Conservation (phyloP, 2,797 vertebrate genomes). For the Sebastiscus albofasciatus region DNA sequence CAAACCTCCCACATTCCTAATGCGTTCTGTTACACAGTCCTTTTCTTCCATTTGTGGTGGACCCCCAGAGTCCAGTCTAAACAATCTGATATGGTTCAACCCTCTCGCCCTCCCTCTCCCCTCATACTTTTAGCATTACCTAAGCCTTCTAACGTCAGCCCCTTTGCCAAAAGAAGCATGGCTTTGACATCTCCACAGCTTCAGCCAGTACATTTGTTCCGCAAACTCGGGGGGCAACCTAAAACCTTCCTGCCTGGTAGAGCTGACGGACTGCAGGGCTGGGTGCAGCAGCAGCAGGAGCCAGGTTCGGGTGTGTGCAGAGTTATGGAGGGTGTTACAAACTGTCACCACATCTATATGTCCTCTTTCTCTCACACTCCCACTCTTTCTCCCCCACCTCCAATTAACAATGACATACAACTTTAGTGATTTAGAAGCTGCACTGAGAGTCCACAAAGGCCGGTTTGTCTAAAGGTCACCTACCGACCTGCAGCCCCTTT, state of each 20-base stretch:
- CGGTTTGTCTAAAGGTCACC: conserved; percentile 61
- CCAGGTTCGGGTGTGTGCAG: conserved; percentile 29
- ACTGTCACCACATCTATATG: background rate
- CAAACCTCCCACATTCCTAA: conserved; percentile 66
- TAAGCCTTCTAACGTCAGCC: conserved; percentile 29
- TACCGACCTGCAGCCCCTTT: conserved; percentile 31
- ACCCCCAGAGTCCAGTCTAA: conserved; percentile 66
- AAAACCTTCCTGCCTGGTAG: conserved; percentile 41
- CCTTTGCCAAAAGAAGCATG: conserved; percentile 61
- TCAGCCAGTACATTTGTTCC: conserved; percentile 51
- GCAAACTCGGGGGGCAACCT: conserved; percentile 37
- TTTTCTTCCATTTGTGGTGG: conserved; percentile 59
- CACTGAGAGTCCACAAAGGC: conserved; percentile 6
- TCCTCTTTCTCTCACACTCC: background rate
- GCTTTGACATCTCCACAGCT: conserved; percentile 48
- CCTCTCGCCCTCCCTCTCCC: conserved; percentile 27
- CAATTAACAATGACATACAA: conserved; percentile 29
- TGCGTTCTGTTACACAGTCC: conserved; percentile 37
- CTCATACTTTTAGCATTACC: conserved; percentile 60
- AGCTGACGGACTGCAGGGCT: conserved; percentile 8
- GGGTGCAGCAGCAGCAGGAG: background rate
- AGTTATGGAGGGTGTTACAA: conserved; percentile 5
- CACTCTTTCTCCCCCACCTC: background rate
- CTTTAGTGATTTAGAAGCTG: background rate
- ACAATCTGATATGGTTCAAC: conserved; percentile 59